Evolutionary conservation across 2,797 vertebrate species (phyloP).

Genomic region (Erethizon dorsatum): DNA sequence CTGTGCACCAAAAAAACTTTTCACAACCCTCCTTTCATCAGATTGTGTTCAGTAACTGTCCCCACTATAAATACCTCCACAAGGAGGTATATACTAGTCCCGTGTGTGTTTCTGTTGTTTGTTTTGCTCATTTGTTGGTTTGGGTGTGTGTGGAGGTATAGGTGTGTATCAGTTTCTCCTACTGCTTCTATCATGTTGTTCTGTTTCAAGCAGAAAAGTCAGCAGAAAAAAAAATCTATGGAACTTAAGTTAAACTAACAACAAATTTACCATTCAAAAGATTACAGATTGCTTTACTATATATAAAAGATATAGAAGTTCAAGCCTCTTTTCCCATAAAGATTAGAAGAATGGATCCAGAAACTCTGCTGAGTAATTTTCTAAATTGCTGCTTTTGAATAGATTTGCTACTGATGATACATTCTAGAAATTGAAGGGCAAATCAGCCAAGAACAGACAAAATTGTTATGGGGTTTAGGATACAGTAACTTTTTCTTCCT

Average conservation of each 20-base stretch:
- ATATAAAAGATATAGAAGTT: background rate
- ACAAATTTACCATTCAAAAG: slow-evolving; percentile 41
- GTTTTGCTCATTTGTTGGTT: background rate
- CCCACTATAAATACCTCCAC: background rate
- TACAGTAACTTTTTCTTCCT: slow-evolving; percentile 7
- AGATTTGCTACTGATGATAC: background rate
- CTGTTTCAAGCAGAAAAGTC: slow-evolving; percentile 21
- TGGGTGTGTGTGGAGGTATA: background rate
- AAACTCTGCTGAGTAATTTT: background rate
- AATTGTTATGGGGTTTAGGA: background rate
- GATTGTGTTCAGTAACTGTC: background rate
- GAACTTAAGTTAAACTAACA: background rate
- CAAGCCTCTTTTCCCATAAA: background rate
- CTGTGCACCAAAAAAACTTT: background rate
- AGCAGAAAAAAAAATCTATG: background rate
- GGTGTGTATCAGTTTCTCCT: background rate
- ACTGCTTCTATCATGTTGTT: background rate
- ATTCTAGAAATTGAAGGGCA: slow-evolving; percentile 29
- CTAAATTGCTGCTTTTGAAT: slow-evolving; percentile 11
- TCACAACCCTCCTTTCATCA: background rate
- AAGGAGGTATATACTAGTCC: background rate
- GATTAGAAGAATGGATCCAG: background rate
- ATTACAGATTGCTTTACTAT: background rate
- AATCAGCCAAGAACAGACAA: background rate
- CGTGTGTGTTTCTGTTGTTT: background rate